These are phyloP conservation scores for Tapirus terrestris DNA, from an alignment of 2,113 vertebrate species.

Conservation along the genomic window DNA sequence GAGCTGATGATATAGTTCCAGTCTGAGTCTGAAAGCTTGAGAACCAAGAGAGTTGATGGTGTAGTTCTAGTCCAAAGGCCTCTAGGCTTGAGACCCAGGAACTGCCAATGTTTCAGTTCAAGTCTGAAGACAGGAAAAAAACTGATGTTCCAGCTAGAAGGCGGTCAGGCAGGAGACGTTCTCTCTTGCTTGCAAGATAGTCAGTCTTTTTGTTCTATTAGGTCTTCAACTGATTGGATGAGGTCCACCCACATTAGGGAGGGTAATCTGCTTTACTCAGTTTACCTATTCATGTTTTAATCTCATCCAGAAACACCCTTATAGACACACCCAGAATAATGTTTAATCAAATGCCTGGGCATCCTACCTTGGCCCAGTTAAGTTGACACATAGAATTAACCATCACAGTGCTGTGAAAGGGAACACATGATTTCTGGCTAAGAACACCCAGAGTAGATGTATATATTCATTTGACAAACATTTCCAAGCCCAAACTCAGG, in stretches of 20 bases:
- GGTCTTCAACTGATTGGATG: not conserved
- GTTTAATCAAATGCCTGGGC: not conserved
- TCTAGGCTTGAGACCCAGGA: not conserved
- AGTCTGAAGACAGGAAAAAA: not conserved
- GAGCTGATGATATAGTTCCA: not conserved
- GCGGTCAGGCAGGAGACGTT: not conserved
- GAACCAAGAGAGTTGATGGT: not conserved
- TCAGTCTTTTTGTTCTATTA: not conserved
- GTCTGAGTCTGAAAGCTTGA: not conserved
- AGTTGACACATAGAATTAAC: not conserved
- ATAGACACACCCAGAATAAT: not conserved
- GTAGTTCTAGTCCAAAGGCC: not conserved
- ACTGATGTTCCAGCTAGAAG: not conserved
- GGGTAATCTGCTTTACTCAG: not conserved
- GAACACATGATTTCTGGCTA: not conserved
- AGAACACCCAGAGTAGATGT: not conserved
- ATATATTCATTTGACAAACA: not conserved
- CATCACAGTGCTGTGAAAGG: not conserved
- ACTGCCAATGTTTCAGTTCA: not conserved
- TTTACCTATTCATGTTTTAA: not conserved
- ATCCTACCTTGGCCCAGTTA: not conserved
- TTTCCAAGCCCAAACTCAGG: not conserved
- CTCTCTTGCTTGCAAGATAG: not conserved
- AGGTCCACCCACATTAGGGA: not conserved
- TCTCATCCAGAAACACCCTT: not conserved